Conservation (phyloP, 1,140 invertebrate species). For the Tenebrio molitor region DNA sequence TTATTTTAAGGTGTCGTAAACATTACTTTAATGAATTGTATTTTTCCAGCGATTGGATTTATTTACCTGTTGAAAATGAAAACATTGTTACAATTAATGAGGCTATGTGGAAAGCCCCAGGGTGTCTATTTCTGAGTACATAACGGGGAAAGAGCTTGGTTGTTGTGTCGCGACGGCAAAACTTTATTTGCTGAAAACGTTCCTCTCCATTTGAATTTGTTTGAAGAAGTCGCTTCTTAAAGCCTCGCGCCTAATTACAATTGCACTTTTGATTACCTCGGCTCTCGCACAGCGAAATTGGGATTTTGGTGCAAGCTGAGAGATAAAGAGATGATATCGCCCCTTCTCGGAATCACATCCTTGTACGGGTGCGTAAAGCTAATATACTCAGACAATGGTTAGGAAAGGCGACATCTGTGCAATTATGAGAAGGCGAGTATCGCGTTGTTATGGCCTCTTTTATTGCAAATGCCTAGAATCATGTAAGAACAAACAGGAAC, state of each 20-base stretch:
- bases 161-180: too few species aligned
- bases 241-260: slow-evolving; percentile 17
- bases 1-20: too few species aligned
- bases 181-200: too few species aligned
- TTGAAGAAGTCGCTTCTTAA: neutral
- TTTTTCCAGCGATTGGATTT: too few species aligned
- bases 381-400: slow-evolving; percentile 37
- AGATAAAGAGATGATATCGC: slow-evolving; percentile 24
- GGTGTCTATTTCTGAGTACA: too few species aligned
- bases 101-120: too few species aligned
- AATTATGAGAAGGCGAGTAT: slow-evolving; percentile 35
- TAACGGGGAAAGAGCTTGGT: too few species aligned
- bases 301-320: slow-evolving; percentile 11
- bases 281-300: neutral
- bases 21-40: too few species aligned
- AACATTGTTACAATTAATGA: too few species aligned
- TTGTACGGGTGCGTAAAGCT: slow-evolving; percentile 19
- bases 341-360: slow-evolving; percentile 31
- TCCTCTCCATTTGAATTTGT: slow-evolving; percentile 11
- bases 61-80: too few species aligned
- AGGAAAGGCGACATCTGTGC: slow-evolving; percentile 36
- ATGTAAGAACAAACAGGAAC: slow-evolving; percentile 28
- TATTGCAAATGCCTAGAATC: slow-evolving; percentile 33
- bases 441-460: slow-evolving; percentile 29
- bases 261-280: slow-evolving; percentile 34